Base-by-base conservation (phyloP, 2,797 vertebrate genomes). In the Alectoris magna region DNA sequence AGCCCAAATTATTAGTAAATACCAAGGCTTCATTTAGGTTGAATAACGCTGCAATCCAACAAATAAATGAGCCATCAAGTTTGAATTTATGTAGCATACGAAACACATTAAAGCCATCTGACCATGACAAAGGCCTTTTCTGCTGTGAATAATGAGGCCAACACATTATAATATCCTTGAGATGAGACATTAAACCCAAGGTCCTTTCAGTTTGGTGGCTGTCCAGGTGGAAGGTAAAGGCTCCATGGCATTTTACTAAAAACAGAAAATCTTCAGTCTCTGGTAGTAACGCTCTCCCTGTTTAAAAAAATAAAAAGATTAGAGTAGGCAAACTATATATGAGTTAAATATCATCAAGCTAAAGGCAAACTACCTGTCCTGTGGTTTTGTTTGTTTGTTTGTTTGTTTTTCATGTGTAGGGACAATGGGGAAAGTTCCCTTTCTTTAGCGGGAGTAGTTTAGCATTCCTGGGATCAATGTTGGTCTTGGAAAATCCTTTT, bases 21-120 rank as follows among this genome's bases (percentile, higher is more conserved):
- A 97, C 94, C 94, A 97, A 96, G 96, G 95, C 98, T 98, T 97
- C 92, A 97, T 98, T 97, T 97, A 97, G 90, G 89, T 97, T 97
- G 97, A 97, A 96, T 97, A 97, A 97, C 96, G 68, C 97, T 97
- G 97, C 97, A 97, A 98, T 98, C 97, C 98, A 97, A 97, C 97
- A 98, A 98, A 98, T 97, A 98, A 98, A 97, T 97, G 97, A 98
- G 97, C 97, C 97, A 97, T 98, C 97, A 96, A 97, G 97, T 97
- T 97, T 98, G 97, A 97, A 98, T 98, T 98, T 98, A 98, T 98
- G 98, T 98, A 98, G 97, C 97, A 98, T 98, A 97, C 95, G 93
- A 98, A 98, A 97, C 96, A 95, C 97, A 98, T 98, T 98, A 98
- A 98, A 98, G 97, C 96, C 97, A 97, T 97, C 96, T 98, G 97